Evolutionary conservation across 2,113 vertebrate genomes (phyloP), one percentile per base, ranked within the genome.

Genomic region (Takifugu flavidus): DNA sequence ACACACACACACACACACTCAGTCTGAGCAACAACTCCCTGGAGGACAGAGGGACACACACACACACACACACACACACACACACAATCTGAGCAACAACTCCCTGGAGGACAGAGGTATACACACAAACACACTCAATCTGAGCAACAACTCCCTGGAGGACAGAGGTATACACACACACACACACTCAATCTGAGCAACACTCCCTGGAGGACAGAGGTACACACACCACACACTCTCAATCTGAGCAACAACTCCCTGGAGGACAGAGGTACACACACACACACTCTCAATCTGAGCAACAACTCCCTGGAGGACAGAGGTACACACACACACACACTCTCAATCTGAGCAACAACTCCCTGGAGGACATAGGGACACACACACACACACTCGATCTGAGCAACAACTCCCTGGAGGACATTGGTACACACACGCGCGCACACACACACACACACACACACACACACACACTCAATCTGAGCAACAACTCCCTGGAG

Each of bases 131-230:
- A 49, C 46, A 2, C n/a, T n/a, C n/a, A n/a, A n/a, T n/a, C n/a
- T n/a, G n/a, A n/a, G n/a, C n/a, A n/a, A n/a, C n/a, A n/a, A n/a
- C n/a, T n/a, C n/a, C n/a, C n/a, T n/a, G n/a, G n/a, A n/a, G n/a
- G n/a, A n/a, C n/a, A n/a, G n/a, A n/a, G n/a, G n/a, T n/a, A n/a
- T n/a, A n/a, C n/a, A n/a, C n/a, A n/a, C n/a, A n/a, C n/a, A n/a
- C 94, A 96, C 82, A 95, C 92, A 0, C 91, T 99, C 82, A 93
- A 91, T 87, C 93, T 99, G 81, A 92, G 95, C 75, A 95, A 92
- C 88, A 99, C 84, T 88, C 93, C 0, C 89, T 99, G 72, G 96
- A 99, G 85, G 96, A 99, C 43, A 93, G 96, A 95, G 96, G 96
- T 99, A n/a, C 86, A 14, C 1, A 44, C 14, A 39, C 34, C n/a